These are phyloP conservation scores for Lutjanus erythropterus DNA, from an alignment of 2,113 vertebrate genomes.

Conservation along the genomic window DNA sequence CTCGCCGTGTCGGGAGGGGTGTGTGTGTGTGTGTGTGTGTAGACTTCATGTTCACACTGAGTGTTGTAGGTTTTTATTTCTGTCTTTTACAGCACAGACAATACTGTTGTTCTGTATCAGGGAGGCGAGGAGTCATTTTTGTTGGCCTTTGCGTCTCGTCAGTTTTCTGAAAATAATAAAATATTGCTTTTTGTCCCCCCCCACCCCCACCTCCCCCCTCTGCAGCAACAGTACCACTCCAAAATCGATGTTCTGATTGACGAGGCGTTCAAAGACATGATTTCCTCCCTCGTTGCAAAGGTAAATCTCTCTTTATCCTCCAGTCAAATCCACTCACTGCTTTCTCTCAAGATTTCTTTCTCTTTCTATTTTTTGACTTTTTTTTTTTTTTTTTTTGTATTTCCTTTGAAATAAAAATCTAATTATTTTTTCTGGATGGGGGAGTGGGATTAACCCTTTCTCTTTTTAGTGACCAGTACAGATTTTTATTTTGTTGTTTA, in stretches of 20 bases:
- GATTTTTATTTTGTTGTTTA: neutral
- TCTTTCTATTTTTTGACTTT: neutral
- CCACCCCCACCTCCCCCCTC: slow-evolving; percentile 25
- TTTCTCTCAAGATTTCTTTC: neutral
- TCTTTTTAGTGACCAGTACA: neutral
- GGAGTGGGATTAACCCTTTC: neutral
- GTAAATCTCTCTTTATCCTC: slow-evolving; percentile 77
- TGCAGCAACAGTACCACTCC: slow-evolving; percentile 98
- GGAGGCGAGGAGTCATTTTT: slow-evolving; percentile 34
- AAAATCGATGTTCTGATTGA: slow-evolving; percentile 98
- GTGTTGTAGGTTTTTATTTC: slow-evolving; percentile 48
- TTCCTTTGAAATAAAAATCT: too few species aligned
- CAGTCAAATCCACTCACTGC: neutral
- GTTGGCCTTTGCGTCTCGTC: slow-evolving; percentile 20
- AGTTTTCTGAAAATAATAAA: slow-evolving; percentile 49
- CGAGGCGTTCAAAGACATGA: slow-evolving; percentile 94
- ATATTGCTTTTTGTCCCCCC: slow-evolving; percentile 26
- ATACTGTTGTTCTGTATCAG: slow-evolving; percentile 29
- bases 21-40: slow-evolving; percentile 21
- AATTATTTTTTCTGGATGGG: neutral
- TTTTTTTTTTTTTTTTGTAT: neutral
- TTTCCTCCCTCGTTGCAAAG: slow-evolving; percentile 94
- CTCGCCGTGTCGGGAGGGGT: slow-evolving; percentile 27
- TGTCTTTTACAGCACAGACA: slow-evolving; percentile 47
- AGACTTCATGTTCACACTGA: slow-evolving; percentile 29